These are phyloP conservation scores for Magallana ariakensis DNA, from an alignment of 1,140 invertebrate species.

Conservation along the genomic window DNA sequence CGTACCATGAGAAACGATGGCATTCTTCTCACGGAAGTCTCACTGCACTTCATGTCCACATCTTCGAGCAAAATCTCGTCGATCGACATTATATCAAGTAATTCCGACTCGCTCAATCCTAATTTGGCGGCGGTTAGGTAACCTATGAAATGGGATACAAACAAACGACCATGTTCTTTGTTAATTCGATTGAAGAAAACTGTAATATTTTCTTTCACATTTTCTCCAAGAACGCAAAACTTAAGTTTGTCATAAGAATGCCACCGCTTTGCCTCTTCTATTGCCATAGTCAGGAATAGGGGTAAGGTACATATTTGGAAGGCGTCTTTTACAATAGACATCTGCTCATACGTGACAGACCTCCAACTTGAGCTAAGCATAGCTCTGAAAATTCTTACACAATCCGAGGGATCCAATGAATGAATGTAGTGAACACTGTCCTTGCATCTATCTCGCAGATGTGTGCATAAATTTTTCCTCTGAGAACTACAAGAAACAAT, in stretches of 20 bases:
- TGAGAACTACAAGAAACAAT: conserved; percentile 70
- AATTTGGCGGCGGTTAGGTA: conserved; percentile 79
- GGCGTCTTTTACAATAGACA: conserved; percentile 67
- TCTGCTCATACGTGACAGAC: conserved; percentile 82
- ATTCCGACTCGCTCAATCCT: conserved; percentile 75
- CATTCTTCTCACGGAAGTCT: conserved; percentile 67
- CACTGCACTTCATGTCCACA: conserved; percentile 54
- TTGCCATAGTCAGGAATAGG: conserved; percentile 65
- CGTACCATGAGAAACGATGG: conserved; percentile 67
- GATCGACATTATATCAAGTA: conserved; percentile 75
- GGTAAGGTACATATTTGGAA: conserved; percentile 64
- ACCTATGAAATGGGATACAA: conserved; percentile 77
- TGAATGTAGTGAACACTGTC: conserved; percentile 64
- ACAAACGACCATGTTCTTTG: conserved; percentile 64
- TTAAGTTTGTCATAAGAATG: conserved; percentile 64
- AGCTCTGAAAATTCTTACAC: conserved; percentile 67
- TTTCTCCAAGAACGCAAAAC: conserved; percentile 50
- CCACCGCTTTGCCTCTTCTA: conserved; percentile 63
- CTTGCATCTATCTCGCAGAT: conserved; percentile 65
- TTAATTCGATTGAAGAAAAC: conserved; percentile 71
- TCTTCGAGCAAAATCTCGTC: conserved; percentile 75
- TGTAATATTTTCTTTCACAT: conserved; percentile 59
- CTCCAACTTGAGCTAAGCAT: conserved; percentile 80
- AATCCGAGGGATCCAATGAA: conserved; percentile 62
- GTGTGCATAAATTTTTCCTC: conserved; percentile 61